Evolutionary conservation across 2,888 invertebrate species (phyloP).

Genomic region (Callinectes sapidus): DNA sequence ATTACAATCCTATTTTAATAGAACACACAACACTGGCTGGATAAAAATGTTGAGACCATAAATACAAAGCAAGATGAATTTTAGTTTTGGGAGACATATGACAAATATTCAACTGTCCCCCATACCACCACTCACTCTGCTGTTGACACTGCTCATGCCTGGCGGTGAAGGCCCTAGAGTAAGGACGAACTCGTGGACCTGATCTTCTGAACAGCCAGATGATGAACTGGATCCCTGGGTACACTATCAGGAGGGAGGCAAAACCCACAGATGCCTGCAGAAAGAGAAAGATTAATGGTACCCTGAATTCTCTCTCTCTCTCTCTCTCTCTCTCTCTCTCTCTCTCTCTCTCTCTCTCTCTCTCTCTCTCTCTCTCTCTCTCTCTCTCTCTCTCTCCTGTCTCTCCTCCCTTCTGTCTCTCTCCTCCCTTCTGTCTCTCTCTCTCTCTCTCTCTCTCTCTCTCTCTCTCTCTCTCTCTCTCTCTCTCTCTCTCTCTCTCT

Average conservation of each 20-base stretch:
- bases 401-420: no score
- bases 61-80: background rate
- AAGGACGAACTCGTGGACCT: conserved; percentile 44
- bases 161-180: conserved; percentile 61
- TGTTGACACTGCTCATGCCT: conserved; percentile 6
- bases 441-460: conserved; percentile 7
- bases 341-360: background rate
- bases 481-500: no score
- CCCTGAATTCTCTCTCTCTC: background rate
- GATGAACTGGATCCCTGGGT: conserved; percentile 77
- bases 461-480: background rate
- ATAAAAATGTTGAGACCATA: background rate
- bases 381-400: background rate
- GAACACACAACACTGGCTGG: background rate
- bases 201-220: conserved; percentile 76
- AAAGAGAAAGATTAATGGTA: background rate
- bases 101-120: background rate
- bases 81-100: background rate
- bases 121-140: background rate
- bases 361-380: conserved; percentile 20
- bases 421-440: background rate
- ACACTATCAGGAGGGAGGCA: conserved; percentile 76
- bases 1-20: background rate
- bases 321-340: background rate
- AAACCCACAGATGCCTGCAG: conserved; percentile 77